A percentile compares a stretch with the other conserved stretches of the same genome.
Conservation (phyloP, 2,888 invertebrate genomes). For the Quadriops clusia region DNA sequence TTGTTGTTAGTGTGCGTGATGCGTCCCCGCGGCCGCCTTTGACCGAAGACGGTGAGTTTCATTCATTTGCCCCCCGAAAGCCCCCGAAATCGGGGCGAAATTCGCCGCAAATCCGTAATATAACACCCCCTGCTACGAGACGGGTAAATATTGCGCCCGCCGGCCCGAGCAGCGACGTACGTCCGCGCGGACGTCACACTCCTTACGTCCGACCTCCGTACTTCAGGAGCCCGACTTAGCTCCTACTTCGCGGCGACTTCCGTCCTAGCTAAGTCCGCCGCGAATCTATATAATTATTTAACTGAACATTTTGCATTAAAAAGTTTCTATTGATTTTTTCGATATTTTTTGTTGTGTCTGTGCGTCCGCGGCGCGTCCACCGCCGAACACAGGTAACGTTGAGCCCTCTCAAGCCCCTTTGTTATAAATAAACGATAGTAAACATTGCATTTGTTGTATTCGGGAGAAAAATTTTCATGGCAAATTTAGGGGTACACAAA, state of each 20-base stretch:
- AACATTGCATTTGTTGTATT: constrained; percentile 31
- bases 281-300: constrained; percentile 38
- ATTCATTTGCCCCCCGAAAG: no score
- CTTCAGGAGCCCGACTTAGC: constrained; percentile 27
- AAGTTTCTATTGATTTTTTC: constrained; percentile 37
- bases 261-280: constrained; percentile 29
- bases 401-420: constrained; percentile 12
- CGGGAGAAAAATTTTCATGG: constrained; percentile 29
- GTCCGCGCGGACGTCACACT: constrained; percentile 26
- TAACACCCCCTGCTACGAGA: constrained; percentile 32
- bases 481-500: constrained; percentile 36
- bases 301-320: constrained; percentile 39
- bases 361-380: constrained; percentile 20
- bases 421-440: constrained; percentile 19
- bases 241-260: constrained; percentile 26
- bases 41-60: no score
- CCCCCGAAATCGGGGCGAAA: constrained; percentile 5
- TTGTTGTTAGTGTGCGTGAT: no score
- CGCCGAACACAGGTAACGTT: constrained; percentile 22
- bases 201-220: constrained; percentile 22
- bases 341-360: constrained; percentile 27
- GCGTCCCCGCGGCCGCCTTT: no score
- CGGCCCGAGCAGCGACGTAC: constrained; percentile 17
- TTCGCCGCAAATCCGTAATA: constrained; percentile 18
- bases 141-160: constrained; percentile 27